Evolutionary conservation across 1,140 invertebrate genomes (phyloP), one percentile per base, ranked within the genome.

Genomic region (Drosophila grimshawi): DNA sequence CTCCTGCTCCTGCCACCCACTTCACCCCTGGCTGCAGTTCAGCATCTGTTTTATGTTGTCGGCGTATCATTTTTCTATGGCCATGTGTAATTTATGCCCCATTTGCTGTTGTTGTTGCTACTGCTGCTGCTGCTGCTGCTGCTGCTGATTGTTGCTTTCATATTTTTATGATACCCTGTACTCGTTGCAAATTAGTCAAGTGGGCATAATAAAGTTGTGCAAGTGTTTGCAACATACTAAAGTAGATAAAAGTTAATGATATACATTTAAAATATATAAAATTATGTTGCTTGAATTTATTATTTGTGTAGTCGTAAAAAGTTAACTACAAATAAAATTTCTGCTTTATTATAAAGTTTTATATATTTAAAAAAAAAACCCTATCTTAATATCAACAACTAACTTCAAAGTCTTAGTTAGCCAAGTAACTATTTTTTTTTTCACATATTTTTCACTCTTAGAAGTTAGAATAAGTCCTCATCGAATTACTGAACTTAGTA

Each of bases 51-150:
- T 89, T 83, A 89, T 88, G 83, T 83, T 86, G 76, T 78, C 77
- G 76, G 77, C 76, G 72, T 80, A 86, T 86, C 83, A 86, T 86
- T 83, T 86, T 88, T 86, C 83, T 86, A 86, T 86, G 80, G 83
- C 83, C 80, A 86, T 86, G 83, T 89, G 85, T 86, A 86, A 86
- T 86, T 88, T 86, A 86, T 86, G 85, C 83, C 79, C 80, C 80
- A 86, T 89, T 86, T 83, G 83, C 59, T 81, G 59, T 46, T 67
- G 68, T 37, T 66, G 43, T 46, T 59, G 45, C 76, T 83, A 70
- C 59, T 70, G 51, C 37, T 45, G 61, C 6, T 37, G 27, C 19
- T 48, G 59, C 60, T 78, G 59, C 69, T 81, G 74, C 79, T 75
- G 66, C 65, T 82, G 43, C 11, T 49, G 59, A 59, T 63, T 63